Percentiles rank a stretch among this genome's conserved stretches.
Conservation (phyloP, 2,888 invertebrate species). For the Himalopsyche kuldschensis region DNA sequence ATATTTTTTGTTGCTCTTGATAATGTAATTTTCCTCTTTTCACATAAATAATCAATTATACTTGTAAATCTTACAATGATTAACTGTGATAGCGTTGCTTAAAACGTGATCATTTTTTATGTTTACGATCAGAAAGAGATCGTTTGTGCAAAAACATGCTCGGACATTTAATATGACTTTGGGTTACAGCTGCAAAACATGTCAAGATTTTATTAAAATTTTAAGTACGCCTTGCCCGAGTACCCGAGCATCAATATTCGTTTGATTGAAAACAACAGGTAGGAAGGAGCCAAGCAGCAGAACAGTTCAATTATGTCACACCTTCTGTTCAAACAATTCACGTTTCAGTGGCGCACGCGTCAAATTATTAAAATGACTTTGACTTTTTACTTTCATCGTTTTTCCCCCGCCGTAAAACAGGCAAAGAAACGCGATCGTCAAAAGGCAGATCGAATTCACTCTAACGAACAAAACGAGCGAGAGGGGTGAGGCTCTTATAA, state of each 20-base stretch:
- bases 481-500: not conserved
- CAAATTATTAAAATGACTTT: constrained; percentile 17
- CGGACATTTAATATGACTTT: not conserved
- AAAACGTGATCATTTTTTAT: too few relatives aligned
- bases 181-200: not conserved
- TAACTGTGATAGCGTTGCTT: too few relatives aligned
- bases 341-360: constrained; percentile 2
- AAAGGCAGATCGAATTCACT: constrained; percentile 27
- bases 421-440: constrained; percentile 15
- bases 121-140: not conserved
- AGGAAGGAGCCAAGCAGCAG: not conserved
- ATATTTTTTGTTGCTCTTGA: too few relatives aligned
- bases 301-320: not conserved
- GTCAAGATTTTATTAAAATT: not conserved
- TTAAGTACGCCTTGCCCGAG: not conserved
- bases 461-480: constrained; percentile 4
- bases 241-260: not conserved
- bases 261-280: not conserved
- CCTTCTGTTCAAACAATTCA: not conserved
- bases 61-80: too few relatives aligned
- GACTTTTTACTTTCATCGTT: not conserved
- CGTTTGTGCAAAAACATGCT: not conserved
- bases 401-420: not conserved
- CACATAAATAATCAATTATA: too few relatives aligned
- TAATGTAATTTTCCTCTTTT: too few relatives aligned